Conservation (phyloP, 2,113 vertebrate genomes). For the Gymnobelideus leadbeateri region DNA sequence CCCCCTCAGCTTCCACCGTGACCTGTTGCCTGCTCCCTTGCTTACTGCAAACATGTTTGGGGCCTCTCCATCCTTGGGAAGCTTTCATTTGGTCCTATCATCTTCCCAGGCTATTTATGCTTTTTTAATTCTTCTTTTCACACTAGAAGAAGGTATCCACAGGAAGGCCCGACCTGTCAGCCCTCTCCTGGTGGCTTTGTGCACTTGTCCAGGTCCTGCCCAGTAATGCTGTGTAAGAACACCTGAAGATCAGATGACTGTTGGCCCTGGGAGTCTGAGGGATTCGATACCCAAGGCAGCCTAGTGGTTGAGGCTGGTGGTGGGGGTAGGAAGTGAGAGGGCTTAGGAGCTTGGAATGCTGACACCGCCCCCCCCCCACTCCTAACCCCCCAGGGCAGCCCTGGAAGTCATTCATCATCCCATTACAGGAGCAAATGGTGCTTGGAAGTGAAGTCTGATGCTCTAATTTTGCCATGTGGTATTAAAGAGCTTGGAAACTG, state of each 20-base stretch:
- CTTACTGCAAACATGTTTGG: not conserved
- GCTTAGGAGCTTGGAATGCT: not conserved
- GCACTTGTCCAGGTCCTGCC: not conserved
- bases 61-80: not conserved
- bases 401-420: too few species aligned
- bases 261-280: not conserved
- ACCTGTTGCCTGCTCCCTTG: not conserved
- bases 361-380: too few species aligned
- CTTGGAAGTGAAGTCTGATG: not conserved
- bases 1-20: not conserved
- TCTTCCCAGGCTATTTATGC: not conserved
- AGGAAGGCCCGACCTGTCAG: not conserved
- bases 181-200: not conserved
- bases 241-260: not conserved
- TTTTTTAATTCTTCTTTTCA: not conserved
- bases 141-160: not conserved
- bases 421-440: not conserved
- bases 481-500: too few species aligned
- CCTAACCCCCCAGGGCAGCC: not conserved
- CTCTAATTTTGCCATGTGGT: too few species aligned
- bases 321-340: not conserved
- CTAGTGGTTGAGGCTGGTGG: not conserved
- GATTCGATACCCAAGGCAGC: not conserved
- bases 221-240: not conserved
- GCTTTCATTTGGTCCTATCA: too few species aligned